Evolutionary conservation across 2,113 vertebrate species (phyloP).

Genomic region (Vanacampus margaritifer): DNA sequence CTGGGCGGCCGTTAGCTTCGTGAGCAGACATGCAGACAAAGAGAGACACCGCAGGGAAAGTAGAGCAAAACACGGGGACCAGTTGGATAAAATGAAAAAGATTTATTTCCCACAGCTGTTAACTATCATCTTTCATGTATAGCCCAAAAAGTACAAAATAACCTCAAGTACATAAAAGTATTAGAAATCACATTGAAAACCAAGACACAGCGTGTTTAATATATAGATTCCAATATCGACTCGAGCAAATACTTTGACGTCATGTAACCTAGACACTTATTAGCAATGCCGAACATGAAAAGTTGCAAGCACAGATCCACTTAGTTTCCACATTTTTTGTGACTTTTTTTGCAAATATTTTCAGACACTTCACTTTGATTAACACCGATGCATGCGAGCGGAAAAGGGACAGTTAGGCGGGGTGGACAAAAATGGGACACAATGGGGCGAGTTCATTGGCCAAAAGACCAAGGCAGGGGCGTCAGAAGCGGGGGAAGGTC

Average conservation of each 20-base stretch:
- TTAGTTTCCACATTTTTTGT: constrained; percentile 47
- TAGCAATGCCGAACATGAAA: constrained; percentile 68
- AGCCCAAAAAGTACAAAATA: constrained; percentile 88
- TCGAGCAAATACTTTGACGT: constrained; percentile 67
- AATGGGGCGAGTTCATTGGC: constrained; percentile 57
- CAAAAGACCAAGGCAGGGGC: constrained; percentile 64
- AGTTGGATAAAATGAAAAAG: constrained; percentile 73
- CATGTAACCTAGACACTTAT: constrained; percentile 68
- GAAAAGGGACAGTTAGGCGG: constrained; percentile 63
- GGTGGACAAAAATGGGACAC: constrained; percentile 37
- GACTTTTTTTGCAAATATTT: constrained; percentile 46
- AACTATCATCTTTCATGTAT: constrained; percentile 69
- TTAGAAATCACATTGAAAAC: constrained; percentile 85
- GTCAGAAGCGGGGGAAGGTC: constrained; percentile 48
- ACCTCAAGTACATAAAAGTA: constrained; percentile 77
- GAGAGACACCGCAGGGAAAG: constrained; percentile 31
- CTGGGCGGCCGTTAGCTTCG: constrained; percentile 44
- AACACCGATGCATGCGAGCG: constrained; percentile 91
- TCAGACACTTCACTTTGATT: constrained; percentile 71
- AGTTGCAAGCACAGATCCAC: constrained; percentile 58
- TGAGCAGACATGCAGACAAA: constrained; percentile 50
- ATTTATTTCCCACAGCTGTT: constrained; percentile 83
- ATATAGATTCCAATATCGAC: constrained; percentile 68
- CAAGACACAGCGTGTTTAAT: constrained; percentile 69
- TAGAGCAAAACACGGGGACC: constrained; percentile 64